Evolutionary conservation across 2,113 vertebrate species (phyloP), one percentile per base, ranked within the genome.

Genomic region (Lycaon pictus): DNA sequence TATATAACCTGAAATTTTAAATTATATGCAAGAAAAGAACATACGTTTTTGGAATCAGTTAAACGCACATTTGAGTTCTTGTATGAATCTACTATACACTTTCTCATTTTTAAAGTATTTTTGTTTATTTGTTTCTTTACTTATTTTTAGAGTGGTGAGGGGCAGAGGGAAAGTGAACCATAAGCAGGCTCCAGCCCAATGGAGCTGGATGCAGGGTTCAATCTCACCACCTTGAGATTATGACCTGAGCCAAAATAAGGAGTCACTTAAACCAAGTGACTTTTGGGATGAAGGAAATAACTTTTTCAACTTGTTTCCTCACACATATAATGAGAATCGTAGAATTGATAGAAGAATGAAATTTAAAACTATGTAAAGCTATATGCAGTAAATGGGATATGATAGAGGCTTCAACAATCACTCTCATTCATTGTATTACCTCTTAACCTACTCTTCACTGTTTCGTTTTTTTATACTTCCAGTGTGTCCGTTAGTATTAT

Each of bases 1-100:
- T 13, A 88, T 3, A 13, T 87, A 56, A 93, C 71, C 83, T 77
- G 11, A 91, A 67, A 29, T 91, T 86, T 95, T 27, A 71, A 93
- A 83, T 81, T 60, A 67, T 29, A 55, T 69, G 20, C 55, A 53
- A 72, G 22, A 11, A 72, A 90, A 93, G 53, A 95, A 58, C 6
- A 83, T 63, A 62, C 23, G 9, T 83, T 86, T 86, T 67, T 25
- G 27, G 22, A 53, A 43, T 77, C 82, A 55, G 48, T 55, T 85
- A 67, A 86, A 74, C 3, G 32, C 56, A 0, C 27, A 2, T 37
- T 86, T 77, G 32, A 69, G 37, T 58, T 5, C 32, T 35, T 37
- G 51, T 22, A 23, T 62, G 55, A 86, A 85, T 25, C 25, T 19
- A 48, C 5, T 43, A 43, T 6, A 43, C 7, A 2, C 58, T 67